Evolutionary conservation across 1,140 invertebrate species (phyloP).

Genomic region (Papilio polytes): DNA sequence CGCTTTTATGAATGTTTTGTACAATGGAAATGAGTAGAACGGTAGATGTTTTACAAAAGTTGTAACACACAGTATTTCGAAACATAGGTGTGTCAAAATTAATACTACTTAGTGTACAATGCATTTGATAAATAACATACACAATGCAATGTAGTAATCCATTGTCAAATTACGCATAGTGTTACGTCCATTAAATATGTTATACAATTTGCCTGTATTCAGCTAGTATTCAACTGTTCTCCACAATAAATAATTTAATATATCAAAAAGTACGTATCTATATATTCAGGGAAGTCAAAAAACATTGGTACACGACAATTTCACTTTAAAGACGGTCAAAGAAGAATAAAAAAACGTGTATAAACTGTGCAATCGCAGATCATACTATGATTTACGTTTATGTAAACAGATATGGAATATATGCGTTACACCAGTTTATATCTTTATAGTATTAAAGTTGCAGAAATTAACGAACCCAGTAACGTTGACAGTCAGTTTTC

Average conservation of each 20-base stretch:
- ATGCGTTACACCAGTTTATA: neutral
- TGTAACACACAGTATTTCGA: neutral
- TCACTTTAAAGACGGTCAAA: too few species aligned
- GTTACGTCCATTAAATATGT: too few species aligned
- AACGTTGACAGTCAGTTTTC: conserved; percentile 6
- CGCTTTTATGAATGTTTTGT: conserved; percentile 2
- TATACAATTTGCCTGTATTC: too few species aligned
- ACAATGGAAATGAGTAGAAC: neutral
- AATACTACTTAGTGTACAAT: neutral
- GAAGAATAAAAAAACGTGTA: too few species aligned
- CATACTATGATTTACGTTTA: too few species aligned
- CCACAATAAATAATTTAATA: too few species aligned
- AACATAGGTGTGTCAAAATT: neutral
- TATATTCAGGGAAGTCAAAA: too few species aligned
- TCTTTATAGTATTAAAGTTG: neutral
- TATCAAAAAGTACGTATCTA: too few species aligned
- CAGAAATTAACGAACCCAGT: neutral
- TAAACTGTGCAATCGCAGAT: too few species aligned
- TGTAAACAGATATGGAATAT: neutral
- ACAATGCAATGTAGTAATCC: neutral
- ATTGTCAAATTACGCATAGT: too few species aligned
- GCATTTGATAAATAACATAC: neutral
- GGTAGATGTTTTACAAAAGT: neutral
- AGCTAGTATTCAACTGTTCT: too few species aligned
- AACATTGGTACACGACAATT: too few species aligned